Base-by-base conservation (phyloP, 2,113 vertebrate genomes). In the Nanorana parkeri region DNA sequence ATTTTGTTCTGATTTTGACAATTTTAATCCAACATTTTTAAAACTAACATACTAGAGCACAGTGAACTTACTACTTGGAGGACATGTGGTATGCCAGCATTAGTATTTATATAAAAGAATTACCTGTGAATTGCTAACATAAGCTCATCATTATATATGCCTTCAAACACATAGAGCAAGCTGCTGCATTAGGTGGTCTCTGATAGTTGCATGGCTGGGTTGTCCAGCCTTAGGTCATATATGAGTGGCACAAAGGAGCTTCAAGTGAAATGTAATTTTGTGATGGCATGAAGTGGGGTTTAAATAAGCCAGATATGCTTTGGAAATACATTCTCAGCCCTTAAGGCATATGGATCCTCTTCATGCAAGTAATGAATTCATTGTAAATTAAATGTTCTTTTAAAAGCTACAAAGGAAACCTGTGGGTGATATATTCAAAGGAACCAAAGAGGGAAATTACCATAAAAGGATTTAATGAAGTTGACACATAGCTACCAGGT, bases 141-240 rank as follows among this genome's bases (percentile, higher is more conserved):
- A 47, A 10, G 41, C 13, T 47, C 13, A 47, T 1, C 8, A 13
- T 47, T 47, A 11, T 47, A 15, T 47, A 15, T 15, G 11, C 41
- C 5, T 47, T 47, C 41, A 47, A 47, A 47, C 8, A 47, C 41
- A 47, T 47, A 47, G 41, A 6, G 13, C 2, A 47, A 13, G 11
- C 4, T 52, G 61, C 41, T 54, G n/a, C 56, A 29, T 78, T 24
- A 78, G 47, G 63, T 65, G 23, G 21, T 26, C 74, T 77, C 15
- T 54, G 61, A 54, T 54, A 20, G 54, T 20, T 65, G 7, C 36
- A 64, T 21, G 17, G 23, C 23, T 36, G 23, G 6, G 52, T 51
- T 64, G 58, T 51, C 21, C 41, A 64, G 36, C 75, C 75, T 77
- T 77, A 77, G 41, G 61, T 41, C 36, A 64, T 19, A 17, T 77